Evolutionary conservation across 2,797 vertebrate species (phyloP).

Genomic region (Malacoraja senta): DNA sequence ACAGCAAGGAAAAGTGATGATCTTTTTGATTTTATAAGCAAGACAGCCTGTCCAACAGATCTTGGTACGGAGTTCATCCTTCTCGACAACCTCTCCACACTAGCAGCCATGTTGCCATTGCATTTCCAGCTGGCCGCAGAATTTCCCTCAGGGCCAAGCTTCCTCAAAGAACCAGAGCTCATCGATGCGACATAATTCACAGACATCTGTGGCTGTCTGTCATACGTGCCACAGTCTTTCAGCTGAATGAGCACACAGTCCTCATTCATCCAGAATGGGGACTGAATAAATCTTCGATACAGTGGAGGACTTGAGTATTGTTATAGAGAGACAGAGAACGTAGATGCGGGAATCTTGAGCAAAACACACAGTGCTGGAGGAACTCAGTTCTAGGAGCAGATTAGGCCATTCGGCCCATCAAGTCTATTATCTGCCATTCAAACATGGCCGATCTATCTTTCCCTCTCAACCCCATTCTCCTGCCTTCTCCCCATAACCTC

Average conservation of each 20-base stretch:
- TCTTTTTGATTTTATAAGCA: neutral
- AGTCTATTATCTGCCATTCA: too few species aligned
- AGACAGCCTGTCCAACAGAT: neutral
- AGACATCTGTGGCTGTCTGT: neutral
- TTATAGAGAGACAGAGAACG: too few species aligned
- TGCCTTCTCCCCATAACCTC: too few species aligned
- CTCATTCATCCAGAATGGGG: neutral
- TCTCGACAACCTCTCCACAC: neutral
- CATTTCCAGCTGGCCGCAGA: constrained; percentile 4
- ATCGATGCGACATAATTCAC: neutral
- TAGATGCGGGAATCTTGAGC: too few species aligned
- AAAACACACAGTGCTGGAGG: too few species aligned
- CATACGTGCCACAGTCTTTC: neutral
- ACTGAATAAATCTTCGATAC: neutral
- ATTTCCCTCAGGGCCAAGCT: neutral
- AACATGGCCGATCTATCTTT: too few species aligned
- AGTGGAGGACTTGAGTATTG: neutral
- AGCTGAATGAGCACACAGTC: neutral
- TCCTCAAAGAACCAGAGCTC: constrained; percentile 7
- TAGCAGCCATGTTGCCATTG: neutral
- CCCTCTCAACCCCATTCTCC: too few species aligned
- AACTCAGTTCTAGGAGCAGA: too few species aligned
- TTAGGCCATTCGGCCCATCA: too few species aligned
- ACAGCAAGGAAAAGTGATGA: neutral
- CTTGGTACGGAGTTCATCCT: neutral